Evolutionary conservation across 2,888 invertebrate genomes (phyloP).

Genomic region (Anorthoa munda): DNA sequence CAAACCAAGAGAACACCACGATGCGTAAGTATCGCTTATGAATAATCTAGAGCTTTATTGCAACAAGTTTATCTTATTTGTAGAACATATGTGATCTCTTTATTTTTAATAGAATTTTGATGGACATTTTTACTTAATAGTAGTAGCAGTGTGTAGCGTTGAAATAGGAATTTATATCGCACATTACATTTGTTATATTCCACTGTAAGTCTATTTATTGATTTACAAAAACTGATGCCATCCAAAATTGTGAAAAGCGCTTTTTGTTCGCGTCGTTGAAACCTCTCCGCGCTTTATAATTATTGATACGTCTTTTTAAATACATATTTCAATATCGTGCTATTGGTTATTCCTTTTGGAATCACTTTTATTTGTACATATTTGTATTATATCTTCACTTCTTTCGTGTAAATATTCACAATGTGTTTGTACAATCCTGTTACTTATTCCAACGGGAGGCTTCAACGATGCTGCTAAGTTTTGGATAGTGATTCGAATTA

Average conservation of each 20-base stretch:
- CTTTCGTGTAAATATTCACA: slow-evolving; percentile 72
- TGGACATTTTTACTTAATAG: slow-evolving; percentile 91
- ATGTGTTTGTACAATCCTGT: slow-evolving; percentile 61
- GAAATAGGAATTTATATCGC: slow-evolving; percentile 81
- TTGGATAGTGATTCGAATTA: slow-evolving; percentile 81
- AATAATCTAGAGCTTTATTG: slow-evolving; percentile 86
- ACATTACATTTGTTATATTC: slow-evolving; percentile 80
- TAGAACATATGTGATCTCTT: slow-evolving; percentile 89
- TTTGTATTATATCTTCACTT: slow-evolving; percentile 78
- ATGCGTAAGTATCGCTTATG: slow-evolving; percentile 80
- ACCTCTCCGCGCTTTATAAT: slow-evolving; percentile 70
- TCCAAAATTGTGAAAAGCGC: slow-evolving; percentile 76
- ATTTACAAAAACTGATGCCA: slow-evolving; percentile 79
- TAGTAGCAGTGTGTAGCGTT: slow-evolving; percentile 84
- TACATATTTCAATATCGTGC: slow-evolving; percentile 63
- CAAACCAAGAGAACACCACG: slow-evolving; percentile 75
- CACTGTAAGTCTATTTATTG: slow-evolving; percentile 72
- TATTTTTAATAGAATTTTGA: slow-evolving; percentile 90
- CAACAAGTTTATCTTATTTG: slow-evolving; percentile 88
- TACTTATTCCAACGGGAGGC: slow-evolving; percentile 71
- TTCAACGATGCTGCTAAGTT: slow-evolving; percentile 76
- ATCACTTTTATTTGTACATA: slow-evolving; percentile 83
- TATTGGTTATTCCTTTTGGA: slow-evolving; percentile 69
- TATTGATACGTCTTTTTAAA: slow-evolving; percentile 51
- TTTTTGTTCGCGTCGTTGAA: slow-evolving; percentile 74